Conservation (phyloP, 2,113 vertebrate genomes). For the Desmodus rotundus region DNA sequence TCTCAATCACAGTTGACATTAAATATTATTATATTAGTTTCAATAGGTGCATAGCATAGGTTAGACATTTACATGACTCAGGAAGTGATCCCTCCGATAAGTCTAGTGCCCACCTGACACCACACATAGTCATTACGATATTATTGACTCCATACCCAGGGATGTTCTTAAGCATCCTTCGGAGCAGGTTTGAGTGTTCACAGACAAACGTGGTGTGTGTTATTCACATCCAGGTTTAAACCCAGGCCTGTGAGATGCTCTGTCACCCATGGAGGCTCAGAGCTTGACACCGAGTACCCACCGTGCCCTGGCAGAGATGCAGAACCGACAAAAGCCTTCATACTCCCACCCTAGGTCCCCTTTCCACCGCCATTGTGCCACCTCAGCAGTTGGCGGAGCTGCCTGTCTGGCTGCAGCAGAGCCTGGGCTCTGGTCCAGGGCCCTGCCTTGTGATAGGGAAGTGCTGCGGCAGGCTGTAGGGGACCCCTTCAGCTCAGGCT, state of each 20-base stretch:
- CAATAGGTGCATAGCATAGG: too few relatives aligned
- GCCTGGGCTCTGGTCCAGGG: background rate
- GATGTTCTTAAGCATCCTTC: background rate
- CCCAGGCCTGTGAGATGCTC: background rate
- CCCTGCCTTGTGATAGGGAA: fast-evolving
- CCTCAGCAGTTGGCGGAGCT: background rate
- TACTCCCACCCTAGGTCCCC: background rate
- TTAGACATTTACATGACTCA: too few relatives aligned
- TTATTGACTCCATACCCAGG: background rate
- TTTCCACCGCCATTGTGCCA: background rate
- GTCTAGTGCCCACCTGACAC: too few relatives aligned
- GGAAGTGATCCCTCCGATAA: too few relatives aligned
- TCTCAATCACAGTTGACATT: too few relatives aligned
- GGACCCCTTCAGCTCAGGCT: background rate
- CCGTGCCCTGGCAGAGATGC: background rate
- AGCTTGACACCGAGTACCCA: background rate
- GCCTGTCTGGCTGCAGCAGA: background rate
- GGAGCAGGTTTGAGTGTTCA: background rate
- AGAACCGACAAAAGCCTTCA: background rate
- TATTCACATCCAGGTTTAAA: background rate
- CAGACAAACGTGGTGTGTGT: background rate
- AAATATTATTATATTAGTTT: too few relatives aligned
- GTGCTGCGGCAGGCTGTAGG: too few relatives aligned
- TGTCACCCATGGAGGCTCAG: background rate
- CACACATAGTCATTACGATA: too few relatives aligned